phyloP scores from a whole-genome alignment of 2,888 invertebrate genomes.

The Drosophila koepferae region DNA sequence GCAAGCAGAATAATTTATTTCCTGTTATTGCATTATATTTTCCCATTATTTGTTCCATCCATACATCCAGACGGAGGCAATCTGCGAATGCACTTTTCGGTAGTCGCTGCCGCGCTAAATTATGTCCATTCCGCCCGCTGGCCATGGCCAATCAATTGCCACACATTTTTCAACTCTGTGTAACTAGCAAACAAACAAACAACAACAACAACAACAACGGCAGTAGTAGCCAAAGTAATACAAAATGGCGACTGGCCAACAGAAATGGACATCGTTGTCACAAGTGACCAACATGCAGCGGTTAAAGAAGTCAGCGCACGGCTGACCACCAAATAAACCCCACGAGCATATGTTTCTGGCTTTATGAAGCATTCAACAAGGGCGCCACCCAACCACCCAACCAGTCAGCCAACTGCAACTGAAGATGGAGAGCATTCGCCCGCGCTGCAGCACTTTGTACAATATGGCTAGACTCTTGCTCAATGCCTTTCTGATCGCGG shows the following conservation, averaged over 20 bases:
- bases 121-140: slow-evolving; percentile 51
- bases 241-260: slow-evolving; percentile 52
- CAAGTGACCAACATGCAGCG: slow-evolving; percentile 81
- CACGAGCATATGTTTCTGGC: slow-evolving; percentile 82
- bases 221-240: neutral
- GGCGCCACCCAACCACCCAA: neutral
- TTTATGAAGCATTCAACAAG: slow-evolving; percentile 9
- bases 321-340: slow-evolving; percentile 81
- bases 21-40: slow-evolving; percentile 69
- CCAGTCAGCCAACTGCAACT: neutral
- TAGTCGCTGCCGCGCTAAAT: slow-evolving; percentile 59
- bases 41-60: slow-evolving; percentile 71
- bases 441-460: neutral
- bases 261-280: slow-evolving; percentile 69
- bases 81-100: slow-evolving; percentile 62
- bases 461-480: neutral
- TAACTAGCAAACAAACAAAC: slow-evolving; percentile 24
- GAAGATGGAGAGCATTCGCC: neutral
- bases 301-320: slow-evolving; percentile 33
- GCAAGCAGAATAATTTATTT: slow-evolving; percentile 66
- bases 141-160: slow-evolving; percentile 64
- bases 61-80: slow-evolving; percentile 57
- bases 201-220: neutral
- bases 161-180: slow-evolving; percentile 55
- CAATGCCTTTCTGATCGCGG: neutral